A percentile compares a stretch with the other conserved stretches of the same genome.
Evolutionary conservation across 2,888 invertebrate genomes (phyloP).

Genomic region (Julus scanicus): DNA sequence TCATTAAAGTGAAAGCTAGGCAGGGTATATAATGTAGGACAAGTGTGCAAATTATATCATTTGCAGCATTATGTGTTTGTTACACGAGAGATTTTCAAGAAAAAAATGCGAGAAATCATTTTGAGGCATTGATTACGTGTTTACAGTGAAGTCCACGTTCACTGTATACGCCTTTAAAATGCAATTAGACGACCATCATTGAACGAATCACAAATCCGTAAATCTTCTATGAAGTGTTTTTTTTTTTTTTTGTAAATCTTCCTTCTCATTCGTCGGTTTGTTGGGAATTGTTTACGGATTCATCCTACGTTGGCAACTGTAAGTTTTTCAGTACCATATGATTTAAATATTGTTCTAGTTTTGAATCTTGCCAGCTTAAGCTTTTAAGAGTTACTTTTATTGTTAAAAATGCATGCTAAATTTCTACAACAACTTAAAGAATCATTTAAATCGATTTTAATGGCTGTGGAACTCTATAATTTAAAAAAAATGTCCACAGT

Average conservation of each 20-base stretch:
- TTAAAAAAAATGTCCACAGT: too few relatives aligned
- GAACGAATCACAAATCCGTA: neutral
- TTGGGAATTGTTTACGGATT: neutral
- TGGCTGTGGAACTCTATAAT: too few relatives aligned
- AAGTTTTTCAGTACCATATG: constrained; percentile 1
- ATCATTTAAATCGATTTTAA: too few relatives aligned
- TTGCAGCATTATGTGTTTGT: neutral
- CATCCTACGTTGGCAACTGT: constrained; percentile 17
- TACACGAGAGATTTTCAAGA: neutral
- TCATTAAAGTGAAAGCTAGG: neutral
- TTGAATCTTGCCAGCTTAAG: too few relatives aligned
- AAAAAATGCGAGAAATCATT: neutral
- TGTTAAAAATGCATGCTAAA: too few relatives aligned
- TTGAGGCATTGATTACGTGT: neutral
- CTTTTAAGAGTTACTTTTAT: too few relatives aligned
- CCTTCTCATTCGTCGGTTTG: neutral
- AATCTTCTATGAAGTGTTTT: constrained; percentile 31
- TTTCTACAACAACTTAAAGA: too few relatives aligned
- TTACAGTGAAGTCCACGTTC: neutral
- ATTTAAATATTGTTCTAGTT: neutral
- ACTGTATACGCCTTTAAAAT: neutral
- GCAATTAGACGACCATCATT: neutral
- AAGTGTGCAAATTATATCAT: constrained; percentile 32
- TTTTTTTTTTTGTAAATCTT: neutral
- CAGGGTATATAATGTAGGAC: constrained; percentile 26